These are phyloP conservation scores for Drosophila multiciliata DNA, from an alignment of 2,888 invertebrate species.

Conservation along the genomic window DNA sequence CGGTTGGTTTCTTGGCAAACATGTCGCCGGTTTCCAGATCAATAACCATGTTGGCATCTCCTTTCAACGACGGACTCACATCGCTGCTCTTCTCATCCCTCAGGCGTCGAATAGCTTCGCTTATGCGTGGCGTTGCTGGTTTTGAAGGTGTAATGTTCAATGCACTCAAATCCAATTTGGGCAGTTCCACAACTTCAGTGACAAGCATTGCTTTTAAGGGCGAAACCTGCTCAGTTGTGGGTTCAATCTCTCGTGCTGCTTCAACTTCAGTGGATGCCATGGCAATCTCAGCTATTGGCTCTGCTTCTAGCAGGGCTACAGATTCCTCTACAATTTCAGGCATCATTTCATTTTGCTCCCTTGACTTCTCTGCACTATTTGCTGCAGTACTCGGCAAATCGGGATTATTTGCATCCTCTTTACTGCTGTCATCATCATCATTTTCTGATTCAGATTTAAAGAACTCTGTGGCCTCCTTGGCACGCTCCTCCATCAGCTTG, in stretches of 20 bases:
- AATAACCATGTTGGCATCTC: constrained; percentile 87
- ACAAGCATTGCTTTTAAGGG: constrained; percentile 48
- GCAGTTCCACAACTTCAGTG: constrained; percentile 73
- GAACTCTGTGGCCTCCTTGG: constrained; percentile 90
- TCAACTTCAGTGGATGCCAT: neutral
- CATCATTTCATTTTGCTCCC: neutral
- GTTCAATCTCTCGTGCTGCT: neutral
- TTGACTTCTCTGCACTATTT: neutral
- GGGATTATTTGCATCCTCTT: constrained; percentile 33
- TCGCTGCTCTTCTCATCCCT: constrained; percentile 63
- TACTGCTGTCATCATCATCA: constrained; percentile 75
- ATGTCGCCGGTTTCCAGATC: constrained; percentile 87
- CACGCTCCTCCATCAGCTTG: constrained; percentile 89
- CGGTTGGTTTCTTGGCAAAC: constrained; percentile 85
- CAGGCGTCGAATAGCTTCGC: constrained; percentile 68
- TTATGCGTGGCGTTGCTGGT: constrained; percentile 57
- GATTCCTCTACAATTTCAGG: neutral
- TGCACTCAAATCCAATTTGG: constrained; percentile 73
- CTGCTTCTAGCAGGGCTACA: constrained; percentile 1
- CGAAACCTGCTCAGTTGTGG: constrained; percentile 1
- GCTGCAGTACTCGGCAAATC: constrained; percentile 11
- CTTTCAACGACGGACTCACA: constrained; percentile 86
- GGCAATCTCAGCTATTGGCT: neutral
- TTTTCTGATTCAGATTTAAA: constrained; percentile 88
- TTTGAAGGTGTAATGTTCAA: constrained; percentile 56